These are phyloP conservation scores for Drosophila nigrodunni DNA, from an alignment of 1,140 invertebrate species.

Conservation along the genomic window DNA sequence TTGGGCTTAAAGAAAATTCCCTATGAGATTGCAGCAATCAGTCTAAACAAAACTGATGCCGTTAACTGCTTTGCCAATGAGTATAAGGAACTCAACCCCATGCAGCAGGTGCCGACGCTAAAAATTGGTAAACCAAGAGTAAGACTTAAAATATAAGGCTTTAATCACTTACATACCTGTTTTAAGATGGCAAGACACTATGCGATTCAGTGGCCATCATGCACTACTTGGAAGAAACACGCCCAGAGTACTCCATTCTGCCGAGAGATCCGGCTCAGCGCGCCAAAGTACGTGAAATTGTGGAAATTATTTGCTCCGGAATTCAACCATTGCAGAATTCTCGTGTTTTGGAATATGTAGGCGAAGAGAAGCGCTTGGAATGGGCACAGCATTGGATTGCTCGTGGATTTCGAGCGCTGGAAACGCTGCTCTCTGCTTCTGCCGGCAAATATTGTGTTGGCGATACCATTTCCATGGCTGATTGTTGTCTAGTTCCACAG, in stretches of 20 bases:
- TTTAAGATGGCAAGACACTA: slow-evolving; percentile 90
- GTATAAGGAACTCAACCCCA: slow-evolving; percentile 94
- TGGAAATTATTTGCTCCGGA: slow-evolving; percentile 92
- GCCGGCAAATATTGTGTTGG: slow-evolving; percentile 97
- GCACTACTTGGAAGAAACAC: slow-evolving; percentile 96
- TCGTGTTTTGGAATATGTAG: slow-evolving; percentile 91
- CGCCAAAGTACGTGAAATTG: slow-evolving; percentile 90
- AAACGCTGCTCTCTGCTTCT: slow-evolving; percentile 91
- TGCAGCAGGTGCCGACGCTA: slow-evolving; percentile 96
- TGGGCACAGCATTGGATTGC: slow-evolving; percentile 97
- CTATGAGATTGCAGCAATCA: slow-evolving; percentile 95
- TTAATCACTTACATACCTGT: background rate
- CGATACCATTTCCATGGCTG: slow-evolving; percentile 95
- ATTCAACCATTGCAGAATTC: slow-evolving; percentile 98
- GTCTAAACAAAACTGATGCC: slow-evolving; percentile 92
- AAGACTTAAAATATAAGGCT: slow-evolving; percentile 24
- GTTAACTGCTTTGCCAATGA: slow-evolving; percentile 92
- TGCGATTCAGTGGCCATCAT: slow-evolving; percentile 97
- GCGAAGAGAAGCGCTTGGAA: slow-evolving; percentile 92
- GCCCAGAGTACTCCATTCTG: slow-evolving; percentile 92
- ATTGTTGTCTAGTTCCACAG: slow-evolving; percentile 97
- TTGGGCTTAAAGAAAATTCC: slow-evolving; percentile 97
- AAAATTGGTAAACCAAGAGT: slow-evolving; percentile 88
- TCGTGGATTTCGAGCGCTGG: slow-evolving; percentile 94
- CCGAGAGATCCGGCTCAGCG: slow-evolving; percentile 93